Evolutionary conservation across 2,888 invertebrate genomes (phyloP).

Genomic region (Therioaphis trifolii): DNA sequence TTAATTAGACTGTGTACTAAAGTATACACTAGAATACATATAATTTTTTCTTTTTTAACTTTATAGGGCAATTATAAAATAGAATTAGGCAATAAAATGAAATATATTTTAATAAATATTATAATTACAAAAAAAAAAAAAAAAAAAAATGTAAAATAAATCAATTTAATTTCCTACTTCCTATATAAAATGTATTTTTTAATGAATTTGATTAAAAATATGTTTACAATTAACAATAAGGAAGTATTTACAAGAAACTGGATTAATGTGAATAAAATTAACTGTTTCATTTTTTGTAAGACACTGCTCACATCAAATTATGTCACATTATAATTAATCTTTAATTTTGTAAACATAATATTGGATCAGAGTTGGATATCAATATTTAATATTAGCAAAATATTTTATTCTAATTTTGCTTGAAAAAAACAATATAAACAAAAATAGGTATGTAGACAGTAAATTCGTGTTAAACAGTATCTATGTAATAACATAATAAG

Average conservation of each 20-base stretch:
- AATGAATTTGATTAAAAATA: constrained; percentile 41
- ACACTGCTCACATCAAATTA: constrained; percentile 10
- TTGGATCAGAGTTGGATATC: not conserved
- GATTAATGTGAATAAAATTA: constrained; percentile 10
- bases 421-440: constrained; percentile 20
- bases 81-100: constrained; percentile 17
- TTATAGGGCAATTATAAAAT: not conserved
- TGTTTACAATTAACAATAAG: constrained; percentile 43
- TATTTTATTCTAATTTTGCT: constrained; percentile 39
- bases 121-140: constrained; percentile 45
- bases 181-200: constrained; percentile 41
- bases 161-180: constrained; percentile 23
- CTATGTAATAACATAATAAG: constrained; percentile 43
- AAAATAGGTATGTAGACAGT: constrained; percentile 34
- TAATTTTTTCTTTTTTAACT: too few relatives aligned
- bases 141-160: constrained; percentile 33
- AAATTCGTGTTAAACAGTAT: constrained; percentile 51
- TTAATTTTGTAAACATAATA: not conserved
- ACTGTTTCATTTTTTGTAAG: constrained; percentile 25
- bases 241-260: constrained; percentile 49
- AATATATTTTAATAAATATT: constrained; percentile 45
- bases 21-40: too few relatives aligned
- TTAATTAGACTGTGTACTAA: too few relatives aligned
- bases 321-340: not conserved
- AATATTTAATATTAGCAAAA: constrained; percentile 32